Conservation (phyloP, 2,113 vertebrate species). For the Nothocercus julius region DNA sequence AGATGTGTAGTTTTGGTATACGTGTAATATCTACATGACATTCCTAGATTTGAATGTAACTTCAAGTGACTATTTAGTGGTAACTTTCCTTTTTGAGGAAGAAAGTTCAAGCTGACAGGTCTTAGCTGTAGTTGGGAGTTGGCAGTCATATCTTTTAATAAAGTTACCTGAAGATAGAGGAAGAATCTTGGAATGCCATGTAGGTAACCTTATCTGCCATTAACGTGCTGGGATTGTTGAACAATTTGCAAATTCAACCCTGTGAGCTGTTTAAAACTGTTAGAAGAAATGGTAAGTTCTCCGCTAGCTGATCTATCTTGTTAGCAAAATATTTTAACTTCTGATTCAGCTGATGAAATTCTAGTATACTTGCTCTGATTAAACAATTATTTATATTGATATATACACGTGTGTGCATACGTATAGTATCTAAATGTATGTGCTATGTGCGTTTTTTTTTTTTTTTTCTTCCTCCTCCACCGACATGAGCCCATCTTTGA, state of each 20-base stretch:
- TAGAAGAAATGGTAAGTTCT: background rate
- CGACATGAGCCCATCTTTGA: background rate
- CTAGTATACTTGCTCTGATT: background rate
- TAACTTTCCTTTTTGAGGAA: background rate
- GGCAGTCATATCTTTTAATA: fast-evolving
- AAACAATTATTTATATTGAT: background rate
- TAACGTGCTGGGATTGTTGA: background rate
- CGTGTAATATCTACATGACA: background rate
- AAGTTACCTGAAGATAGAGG: background rate
- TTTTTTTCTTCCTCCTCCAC: background rate
- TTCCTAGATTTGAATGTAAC: background rate
- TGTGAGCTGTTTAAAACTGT: background rate
- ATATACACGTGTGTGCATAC: background rate
- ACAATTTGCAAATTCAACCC: background rate
- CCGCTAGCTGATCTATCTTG: background rate
- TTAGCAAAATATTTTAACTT: background rate
- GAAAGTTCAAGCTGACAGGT: background rate
- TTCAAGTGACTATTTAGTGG: background rate
- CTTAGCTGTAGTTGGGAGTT: background rate
- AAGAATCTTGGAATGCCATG: background rate
- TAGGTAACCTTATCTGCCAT: background rate
- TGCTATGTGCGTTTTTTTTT: no score
- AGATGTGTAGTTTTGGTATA: background rate
- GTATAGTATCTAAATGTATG: no score
- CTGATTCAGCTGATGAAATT: background rate